phyloP scores from a whole-genome alignment of 2,797 vertebrate genomes.

The Pogoniulus pusillus region DNA sequence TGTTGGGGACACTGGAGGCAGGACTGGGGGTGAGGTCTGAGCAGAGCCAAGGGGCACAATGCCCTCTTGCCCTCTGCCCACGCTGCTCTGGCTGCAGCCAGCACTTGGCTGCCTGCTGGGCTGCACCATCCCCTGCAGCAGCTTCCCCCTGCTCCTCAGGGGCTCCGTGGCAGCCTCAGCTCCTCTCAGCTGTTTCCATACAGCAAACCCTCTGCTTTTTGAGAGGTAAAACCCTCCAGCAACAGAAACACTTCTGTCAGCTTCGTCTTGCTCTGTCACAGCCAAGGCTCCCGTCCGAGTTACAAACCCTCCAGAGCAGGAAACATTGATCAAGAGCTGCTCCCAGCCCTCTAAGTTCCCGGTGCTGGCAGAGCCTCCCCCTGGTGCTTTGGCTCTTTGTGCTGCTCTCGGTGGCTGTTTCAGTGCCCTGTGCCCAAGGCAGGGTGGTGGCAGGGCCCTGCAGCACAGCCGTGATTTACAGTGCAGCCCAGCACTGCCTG shows the following conservation, averaged over 20 bases:
- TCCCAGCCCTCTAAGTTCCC: background rate
- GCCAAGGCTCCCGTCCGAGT: background rate
- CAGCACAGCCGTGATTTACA: background rate
- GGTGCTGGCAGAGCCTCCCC: background rate
- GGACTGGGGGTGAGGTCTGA: no score
- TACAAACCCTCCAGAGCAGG: background rate
- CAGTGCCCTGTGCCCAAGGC: no score
- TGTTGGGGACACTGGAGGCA: no score
- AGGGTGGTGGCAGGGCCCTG: fast-evolving
- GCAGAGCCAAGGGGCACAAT: no score
- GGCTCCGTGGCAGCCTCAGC: fast-evolving
- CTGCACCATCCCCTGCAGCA: background rate
- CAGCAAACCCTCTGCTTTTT: no score
- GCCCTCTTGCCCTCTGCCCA: no score
- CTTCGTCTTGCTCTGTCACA: background rate
- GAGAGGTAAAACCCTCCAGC: no score
- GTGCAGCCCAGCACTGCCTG: fast-evolving
- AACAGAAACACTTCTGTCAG: background rate
- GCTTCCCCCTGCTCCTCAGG: background rate
- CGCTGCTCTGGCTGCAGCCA: no score
- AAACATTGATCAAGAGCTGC: background rate
- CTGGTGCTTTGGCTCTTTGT: no score
- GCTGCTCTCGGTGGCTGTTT: no score
- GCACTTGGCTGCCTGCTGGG: no score
- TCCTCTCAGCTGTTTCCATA: no score